Conservation (phyloP, 2,113 vertebrate genomes). For the Danionella cerebrum region DNA sequence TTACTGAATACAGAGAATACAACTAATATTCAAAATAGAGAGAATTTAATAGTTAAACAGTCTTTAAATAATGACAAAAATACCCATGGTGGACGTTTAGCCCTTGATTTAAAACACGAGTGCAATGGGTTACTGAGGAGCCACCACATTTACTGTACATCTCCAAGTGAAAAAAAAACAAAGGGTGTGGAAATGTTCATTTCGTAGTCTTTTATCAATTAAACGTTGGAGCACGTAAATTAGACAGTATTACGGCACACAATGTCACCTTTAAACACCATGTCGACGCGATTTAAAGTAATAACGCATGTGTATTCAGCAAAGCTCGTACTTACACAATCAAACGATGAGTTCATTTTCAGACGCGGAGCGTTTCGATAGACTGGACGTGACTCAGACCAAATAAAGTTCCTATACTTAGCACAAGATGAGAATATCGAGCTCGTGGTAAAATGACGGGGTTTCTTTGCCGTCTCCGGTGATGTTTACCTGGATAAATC, state of each 20-base stretch:
- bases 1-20: too few relatives aligned
- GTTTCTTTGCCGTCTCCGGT: not conserved
- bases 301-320: not conserved
- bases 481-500: not conserved
- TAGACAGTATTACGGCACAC: too few relatives aligned
- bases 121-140: too few relatives aligned
- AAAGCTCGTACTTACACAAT: slow-evolving; percentile 3
- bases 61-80: too few relatives aligned
- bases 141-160: too few relatives aligned
- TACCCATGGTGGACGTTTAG: too few relatives aligned
- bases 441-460: not conserved
- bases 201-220: too few relatives aligned
- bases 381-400: slow-evolving; percentile 4
- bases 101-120: too few relatives aligned
- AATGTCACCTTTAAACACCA: not conserved
- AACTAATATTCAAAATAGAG: too few relatives aligned
- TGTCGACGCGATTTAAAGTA: too few relatives aligned
- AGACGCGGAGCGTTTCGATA: not conserved
- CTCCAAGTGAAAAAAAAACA: not conserved
- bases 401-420: slow-evolving; percentile 1
- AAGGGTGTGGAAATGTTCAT: not conserved
- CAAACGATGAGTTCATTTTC: not conserved
- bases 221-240: too few relatives aligned
- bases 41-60: too few relatives aligned
- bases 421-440: not conserved